A percentile compares a stretch with the other conserved stretches of the same genome.
These are phyloP conservation scores for Brienomyrus longianalis DNA, from an alignment of 2,113 vertebrate genomes.

Conservation along the genomic window DNA sequence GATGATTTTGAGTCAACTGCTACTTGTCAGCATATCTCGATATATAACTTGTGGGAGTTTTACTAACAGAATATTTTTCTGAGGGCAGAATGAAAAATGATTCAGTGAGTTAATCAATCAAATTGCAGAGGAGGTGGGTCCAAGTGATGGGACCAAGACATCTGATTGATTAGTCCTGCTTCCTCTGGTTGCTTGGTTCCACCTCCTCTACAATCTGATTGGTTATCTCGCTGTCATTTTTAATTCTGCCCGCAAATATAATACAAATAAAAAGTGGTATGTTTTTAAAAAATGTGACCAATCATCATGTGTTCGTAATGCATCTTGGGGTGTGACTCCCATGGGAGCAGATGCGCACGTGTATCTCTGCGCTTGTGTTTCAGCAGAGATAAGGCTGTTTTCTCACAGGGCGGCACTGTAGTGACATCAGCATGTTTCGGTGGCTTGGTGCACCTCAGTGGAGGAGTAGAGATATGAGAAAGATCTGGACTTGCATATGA, in stretches of 20 bases:
- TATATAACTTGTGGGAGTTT: not conserved
- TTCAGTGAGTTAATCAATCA: no score
- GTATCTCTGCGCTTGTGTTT: not conserved
- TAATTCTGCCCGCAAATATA: not conserved
- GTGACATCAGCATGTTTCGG: conserved; percentile 11
- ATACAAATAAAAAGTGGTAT: not conserved
- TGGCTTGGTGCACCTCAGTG: not conserved
- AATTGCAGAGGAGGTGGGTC: no score
- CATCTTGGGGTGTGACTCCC: no score
- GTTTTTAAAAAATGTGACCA: not conserved
- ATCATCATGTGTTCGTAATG: not conserved
- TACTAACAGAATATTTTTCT: no score
- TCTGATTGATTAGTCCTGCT: no score
- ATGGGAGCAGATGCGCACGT: not conserved
- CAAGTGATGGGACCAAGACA: no score
- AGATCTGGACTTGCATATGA: not conserved
- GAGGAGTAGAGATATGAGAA: not conserved
- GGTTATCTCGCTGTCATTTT: no score
- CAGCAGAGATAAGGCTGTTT: conserved; percentile 8
- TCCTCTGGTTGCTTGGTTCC: no score
- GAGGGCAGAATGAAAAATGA: no score
- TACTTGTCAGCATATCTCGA: not conserved
- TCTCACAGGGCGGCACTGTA: not conserved
- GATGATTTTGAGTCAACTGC: not conserved
- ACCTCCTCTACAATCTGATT: no score